Percentiles rank a stretch among this genome's conserved stretches.
phyloP scores from a whole-genome alignment of 2,797 vertebrate species.

The Gallinago stenura region DNA sequence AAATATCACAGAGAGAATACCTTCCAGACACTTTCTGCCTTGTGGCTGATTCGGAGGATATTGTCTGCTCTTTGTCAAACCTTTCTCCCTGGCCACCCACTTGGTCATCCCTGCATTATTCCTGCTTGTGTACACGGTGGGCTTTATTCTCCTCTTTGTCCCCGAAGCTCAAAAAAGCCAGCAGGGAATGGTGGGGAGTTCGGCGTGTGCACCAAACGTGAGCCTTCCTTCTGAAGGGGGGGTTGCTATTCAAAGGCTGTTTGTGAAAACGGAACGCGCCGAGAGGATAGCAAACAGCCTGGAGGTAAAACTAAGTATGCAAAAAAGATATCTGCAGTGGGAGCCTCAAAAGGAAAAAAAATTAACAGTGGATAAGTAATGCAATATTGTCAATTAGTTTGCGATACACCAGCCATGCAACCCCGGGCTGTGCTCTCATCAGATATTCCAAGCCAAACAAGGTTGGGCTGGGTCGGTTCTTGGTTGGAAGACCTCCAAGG shows the following conservation, averaged over 20 bases:
- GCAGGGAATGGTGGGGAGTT: not conserved
- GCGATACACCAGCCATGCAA: not conserved
- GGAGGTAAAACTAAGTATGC: constrained; percentile 35
- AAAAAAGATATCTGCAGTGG: not conserved
- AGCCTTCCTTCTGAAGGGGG: not conserved
- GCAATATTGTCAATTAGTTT: constrained; percentile 57
- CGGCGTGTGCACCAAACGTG: not conserved
- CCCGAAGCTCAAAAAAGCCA: not conserved
- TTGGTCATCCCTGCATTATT: not conserved
- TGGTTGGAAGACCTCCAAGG: not conserved
- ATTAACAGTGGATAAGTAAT: not conserved
- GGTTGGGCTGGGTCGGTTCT: not conserved
- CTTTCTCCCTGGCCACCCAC: not conserved
- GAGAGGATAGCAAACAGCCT: constrained; percentile 36
- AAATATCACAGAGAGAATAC: not conserved
- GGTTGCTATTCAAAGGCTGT: not conserved
- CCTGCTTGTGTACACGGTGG: not conserved
- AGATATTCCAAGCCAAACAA: not conserved
- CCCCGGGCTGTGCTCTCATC: not conserved
- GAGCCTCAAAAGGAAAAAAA: not conserved
- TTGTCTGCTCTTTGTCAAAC: not conserved
- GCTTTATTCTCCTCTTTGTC: constrained; percentile 17
- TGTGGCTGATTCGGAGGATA: not conserved
- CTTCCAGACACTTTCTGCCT: not conserved
- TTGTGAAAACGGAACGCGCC: not conserved